phyloP scores from a whole-genome alignment of 1,140 invertebrate genomes.

The Zelostemma sp. region DNA sequence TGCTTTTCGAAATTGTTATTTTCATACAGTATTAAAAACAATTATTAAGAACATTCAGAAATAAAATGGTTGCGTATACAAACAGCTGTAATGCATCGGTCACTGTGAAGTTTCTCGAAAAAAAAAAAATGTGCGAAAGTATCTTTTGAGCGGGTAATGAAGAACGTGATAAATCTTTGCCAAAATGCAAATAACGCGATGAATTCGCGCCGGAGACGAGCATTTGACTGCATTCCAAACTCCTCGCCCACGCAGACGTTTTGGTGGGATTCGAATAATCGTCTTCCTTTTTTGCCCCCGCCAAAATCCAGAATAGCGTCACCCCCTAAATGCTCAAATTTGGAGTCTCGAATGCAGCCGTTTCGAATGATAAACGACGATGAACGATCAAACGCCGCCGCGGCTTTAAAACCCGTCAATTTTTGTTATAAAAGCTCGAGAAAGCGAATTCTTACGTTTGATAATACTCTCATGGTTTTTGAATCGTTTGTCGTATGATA shows the following conservation, averaged over 20 bases:
- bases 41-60: no score
- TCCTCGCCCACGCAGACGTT: slow-evolving; percentile 16
- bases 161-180: slow-evolving; percentile 48
- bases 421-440: not conserved
- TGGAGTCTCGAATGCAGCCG: slow-evolving; percentile 17
- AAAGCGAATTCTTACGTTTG: not conserved
- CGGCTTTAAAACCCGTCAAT: not conserved
- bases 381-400: not conserved
- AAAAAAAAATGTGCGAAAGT: slow-evolving; percentile 36
- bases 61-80: not conserved
- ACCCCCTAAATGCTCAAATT: slow-evolving; percentile 10
- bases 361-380: not conserved
- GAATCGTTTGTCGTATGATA: no score
- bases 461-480: no score
- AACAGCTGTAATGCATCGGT: slow-evolving; percentile 6
- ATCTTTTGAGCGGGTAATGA: slow-evolving; percentile 45
- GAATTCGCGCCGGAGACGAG: slow-evolving; percentile 17
- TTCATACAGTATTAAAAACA: no score
- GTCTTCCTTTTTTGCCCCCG: slow-evolving; percentile 36
- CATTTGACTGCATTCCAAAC: slow-evolving; percentile 25
- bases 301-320: slow-evolving; percentile 21
- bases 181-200: slow-evolving; percentile 44
- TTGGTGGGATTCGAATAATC: slow-evolving; percentile 31
- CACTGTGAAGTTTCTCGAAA: slow-evolving; percentile 24
- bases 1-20: not conserved